A percentile compares a stretch with the other conserved stretches of the same genome.
phyloP scores from a whole-genome alignment of 2,113 vertebrate genomes.

The Mirza zaza region DNA sequence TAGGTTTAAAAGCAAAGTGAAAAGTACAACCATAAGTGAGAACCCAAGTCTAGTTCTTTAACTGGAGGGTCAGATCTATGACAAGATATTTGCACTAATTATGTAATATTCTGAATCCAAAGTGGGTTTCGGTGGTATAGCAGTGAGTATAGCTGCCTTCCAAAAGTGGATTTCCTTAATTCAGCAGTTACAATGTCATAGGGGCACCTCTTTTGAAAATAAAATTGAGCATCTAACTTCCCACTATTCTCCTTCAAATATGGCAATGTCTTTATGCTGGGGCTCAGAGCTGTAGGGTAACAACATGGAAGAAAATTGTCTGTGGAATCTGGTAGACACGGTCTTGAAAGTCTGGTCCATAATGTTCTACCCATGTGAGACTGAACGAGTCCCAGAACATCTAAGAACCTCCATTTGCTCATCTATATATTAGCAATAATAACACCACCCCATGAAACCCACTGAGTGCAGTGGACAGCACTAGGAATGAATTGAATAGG shows the following conservation, averaged over 20 bases:
- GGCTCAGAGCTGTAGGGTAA: not conserved
- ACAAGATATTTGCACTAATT: not conserved
- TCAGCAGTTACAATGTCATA: not conserved
- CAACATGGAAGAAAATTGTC: not conserved
- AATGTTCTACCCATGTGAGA: not conserved
- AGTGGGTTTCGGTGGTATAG: constrained; percentile 81
- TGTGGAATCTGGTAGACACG: fast-evolving
- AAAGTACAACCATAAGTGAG: not conserved
- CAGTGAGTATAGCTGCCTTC: constrained; percentile 88
- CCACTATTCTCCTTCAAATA: not conserved
- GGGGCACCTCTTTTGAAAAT: not conserved
- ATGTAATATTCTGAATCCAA: not conserved
- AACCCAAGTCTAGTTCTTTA: not conserved
- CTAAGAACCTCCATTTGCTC: not conserved
- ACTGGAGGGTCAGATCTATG: not conserved
- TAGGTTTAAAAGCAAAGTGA: not conserved
- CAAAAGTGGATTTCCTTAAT: not conserved
- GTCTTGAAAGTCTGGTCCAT: not conserved
- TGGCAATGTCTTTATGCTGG: not conserved
- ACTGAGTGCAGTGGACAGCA: not conserved
- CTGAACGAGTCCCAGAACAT: not conserved
- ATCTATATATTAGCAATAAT: fast-evolving
- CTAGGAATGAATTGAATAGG: not conserved
- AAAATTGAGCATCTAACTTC: no score
- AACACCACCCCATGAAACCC: not conserved